phyloP scores from a whole-genome alignment of 2,888 invertebrate genomes.

The Torymus aiolomorphi region DNA sequence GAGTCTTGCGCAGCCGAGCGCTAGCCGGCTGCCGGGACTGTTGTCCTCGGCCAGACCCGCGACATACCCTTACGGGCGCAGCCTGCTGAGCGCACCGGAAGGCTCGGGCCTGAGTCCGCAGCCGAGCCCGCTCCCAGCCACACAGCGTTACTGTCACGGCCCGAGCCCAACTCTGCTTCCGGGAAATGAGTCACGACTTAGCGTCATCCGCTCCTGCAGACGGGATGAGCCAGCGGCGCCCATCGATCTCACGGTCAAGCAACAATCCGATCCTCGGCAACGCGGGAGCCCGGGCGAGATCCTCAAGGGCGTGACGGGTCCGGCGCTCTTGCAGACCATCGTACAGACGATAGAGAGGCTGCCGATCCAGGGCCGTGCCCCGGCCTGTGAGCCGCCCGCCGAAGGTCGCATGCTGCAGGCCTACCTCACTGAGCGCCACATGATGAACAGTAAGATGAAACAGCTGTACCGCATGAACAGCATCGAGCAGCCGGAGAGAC shows the following conservation, averaged over 20 bases:
- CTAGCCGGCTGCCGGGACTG: constrained; percentile 76
- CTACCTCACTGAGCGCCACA: constrained; percentile 84
- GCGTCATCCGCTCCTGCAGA: constrained; percentile 9
- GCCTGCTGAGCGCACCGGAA: no score
- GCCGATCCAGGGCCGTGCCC: constrained; percentile 77
- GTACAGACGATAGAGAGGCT: constrained; percentile 81
- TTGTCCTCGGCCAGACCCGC: constrained; percentile 81
- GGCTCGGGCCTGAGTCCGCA: neutral
- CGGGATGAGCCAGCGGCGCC: constrained; percentile 65
- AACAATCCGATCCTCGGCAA: constrained; percentile 59
- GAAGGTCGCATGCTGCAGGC: constrained; percentile 84
- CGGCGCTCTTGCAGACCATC: constrained; percentile 80
- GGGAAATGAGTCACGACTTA: constrained; percentile 58
- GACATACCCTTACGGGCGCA: constrained; percentile 80
- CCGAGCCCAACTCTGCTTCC: constrained; percentile 33
- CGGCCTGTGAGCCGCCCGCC: constrained; percentile 62
- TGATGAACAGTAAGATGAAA: constrained; percentile 84
- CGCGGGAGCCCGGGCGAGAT: constrained; percentile 75
- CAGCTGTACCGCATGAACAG: constrained; percentile 74
- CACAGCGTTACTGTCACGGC: no score
- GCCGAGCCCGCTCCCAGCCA: constrained; percentile 33
- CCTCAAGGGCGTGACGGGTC: constrained; percentile 80
- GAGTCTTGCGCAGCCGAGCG: constrained; percentile 81
- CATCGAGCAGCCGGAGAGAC: neutral
- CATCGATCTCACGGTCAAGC: constrained; percentile 75